A percentile compares a stretch with the other conserved stretches of the same genome.
phyloP scores from a whole-genome alignment of 2,113 vertebrate genomes.

The Dendrocopos noguchii region DNA sequence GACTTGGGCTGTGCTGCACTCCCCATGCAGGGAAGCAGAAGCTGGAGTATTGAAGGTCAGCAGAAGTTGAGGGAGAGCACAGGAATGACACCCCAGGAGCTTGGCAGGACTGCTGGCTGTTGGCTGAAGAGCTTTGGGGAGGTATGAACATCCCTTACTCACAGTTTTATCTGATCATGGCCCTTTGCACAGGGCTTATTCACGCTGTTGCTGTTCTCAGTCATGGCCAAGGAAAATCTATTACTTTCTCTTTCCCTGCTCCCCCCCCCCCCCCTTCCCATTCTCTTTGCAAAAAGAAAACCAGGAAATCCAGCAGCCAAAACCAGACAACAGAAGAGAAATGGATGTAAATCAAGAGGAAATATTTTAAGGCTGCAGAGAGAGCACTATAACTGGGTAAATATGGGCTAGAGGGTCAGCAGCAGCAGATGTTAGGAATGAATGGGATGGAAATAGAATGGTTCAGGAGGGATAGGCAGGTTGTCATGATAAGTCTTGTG shows the following conservation, averaged over 20 bases:
- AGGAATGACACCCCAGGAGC: neutral
- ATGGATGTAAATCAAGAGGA: constrained; percentile 4
- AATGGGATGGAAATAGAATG: neutral
- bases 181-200: neutral
- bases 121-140: neutral
- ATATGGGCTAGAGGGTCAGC: neutral
- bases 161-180: neutral
- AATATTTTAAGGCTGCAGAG: constrained; percentile 20
- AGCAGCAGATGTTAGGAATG: neutral
- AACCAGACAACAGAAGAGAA: neutral
- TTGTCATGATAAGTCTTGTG: neutral
- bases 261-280: too few species aligned
- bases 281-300: neutral
- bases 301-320: neutral
- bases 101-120: neutral
- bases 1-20: neutral
- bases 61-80: neutral
- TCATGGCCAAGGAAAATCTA: neutral
- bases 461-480: neutral
- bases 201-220: neutral
- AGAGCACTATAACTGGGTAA: neutral
- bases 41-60: neutral
- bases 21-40: neutral
- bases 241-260: neutral
- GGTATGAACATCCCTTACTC: neutral